phyloP scores from a whole-genome alignment of 1,140 invertebrate species.

The Cyclina sinensis region DNA sequence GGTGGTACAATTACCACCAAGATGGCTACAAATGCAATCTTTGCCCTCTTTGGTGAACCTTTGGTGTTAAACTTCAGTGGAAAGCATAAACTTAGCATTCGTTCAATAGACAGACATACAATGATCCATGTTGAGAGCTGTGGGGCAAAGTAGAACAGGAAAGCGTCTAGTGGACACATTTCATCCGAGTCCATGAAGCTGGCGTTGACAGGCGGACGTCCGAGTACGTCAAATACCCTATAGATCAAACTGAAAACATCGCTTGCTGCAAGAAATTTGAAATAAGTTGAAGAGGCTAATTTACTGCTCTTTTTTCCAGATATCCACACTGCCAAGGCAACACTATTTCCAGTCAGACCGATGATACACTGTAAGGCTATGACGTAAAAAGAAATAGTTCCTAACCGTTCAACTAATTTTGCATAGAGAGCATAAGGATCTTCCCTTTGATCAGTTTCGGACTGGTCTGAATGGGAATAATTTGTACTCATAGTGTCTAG shows the following conservation, averaged over 20 bases:
- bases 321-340: neutral
- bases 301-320: neutral
- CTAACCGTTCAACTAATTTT: neutral
- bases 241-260: neutral
- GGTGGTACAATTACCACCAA: neutral
- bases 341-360: neutral
- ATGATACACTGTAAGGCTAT: neutral
- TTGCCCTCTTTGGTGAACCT: neutral
- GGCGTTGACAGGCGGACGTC: neutral
- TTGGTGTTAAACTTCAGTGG: neutral
- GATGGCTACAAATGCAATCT: neutral
- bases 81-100: slow-evolving; percentile 1
- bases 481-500: no score
- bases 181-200: neutral
- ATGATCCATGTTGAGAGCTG: slow-evolving; percentile 14
- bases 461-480: no score
- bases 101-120: neutral
- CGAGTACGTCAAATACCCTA: neutral
- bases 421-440: neutral
- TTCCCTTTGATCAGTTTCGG: no score
- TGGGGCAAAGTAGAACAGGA: neutral
- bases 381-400: neutral
- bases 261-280: neutral
- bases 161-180: neutral
- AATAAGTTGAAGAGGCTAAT: neutral